These are phyloP conservation scores for Volucella inanis DNA, from an alignment of 2,888 invertebrate genomes.

Conservation along the genomic window DNA sequence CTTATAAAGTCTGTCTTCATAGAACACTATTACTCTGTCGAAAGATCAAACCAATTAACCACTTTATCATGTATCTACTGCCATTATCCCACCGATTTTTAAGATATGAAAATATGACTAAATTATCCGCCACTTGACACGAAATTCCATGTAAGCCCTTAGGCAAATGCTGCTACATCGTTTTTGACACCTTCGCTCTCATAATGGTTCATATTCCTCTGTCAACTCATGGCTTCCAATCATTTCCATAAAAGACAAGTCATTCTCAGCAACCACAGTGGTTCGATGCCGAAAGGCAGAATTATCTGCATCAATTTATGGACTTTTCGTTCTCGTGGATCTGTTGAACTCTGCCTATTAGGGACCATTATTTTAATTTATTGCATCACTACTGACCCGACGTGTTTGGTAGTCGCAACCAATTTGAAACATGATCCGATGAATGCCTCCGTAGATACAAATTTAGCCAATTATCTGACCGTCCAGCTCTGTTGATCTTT, in stretches of 20 bases:
- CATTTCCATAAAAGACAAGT: conserved; percentile 49
- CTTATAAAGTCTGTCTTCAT: too few species aligned
- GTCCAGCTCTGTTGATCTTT: conserved; percentile 2
- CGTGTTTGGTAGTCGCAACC: conserved; percentile 37
- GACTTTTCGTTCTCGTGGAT: conserved; percentile 3
- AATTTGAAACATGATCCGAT: conserved; percentile 30
- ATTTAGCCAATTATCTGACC: conserved; percentile 49
- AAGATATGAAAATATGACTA: conserved; percentile 5
- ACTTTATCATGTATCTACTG: background rate
- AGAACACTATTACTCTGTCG: background rate
- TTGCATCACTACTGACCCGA: conserved; percentile 35
- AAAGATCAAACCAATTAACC: conserved; percentile 8
- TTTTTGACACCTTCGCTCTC: conserved; percentile 51
- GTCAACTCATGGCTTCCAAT: background rate
- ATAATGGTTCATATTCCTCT: background rate
- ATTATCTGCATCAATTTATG: conserved; percentile 51
- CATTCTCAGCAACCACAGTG: conserved; percentile 14
- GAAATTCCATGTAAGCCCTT: conserved; percentile 20
- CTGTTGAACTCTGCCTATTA: conserved; percentile 50
- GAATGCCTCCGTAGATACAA: conserved; percentile 54
- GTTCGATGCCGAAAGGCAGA: conserved; percentile 62
- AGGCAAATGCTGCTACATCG: conserved; percentile 31
- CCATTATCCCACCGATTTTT: background rate
- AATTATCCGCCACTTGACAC: conserved; percentile 10
- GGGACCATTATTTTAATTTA: conserved; percentile 63